Conservation (phyloP, 1,140 invertebrate genomes). For the Globodera ellingtonae region DNA sequence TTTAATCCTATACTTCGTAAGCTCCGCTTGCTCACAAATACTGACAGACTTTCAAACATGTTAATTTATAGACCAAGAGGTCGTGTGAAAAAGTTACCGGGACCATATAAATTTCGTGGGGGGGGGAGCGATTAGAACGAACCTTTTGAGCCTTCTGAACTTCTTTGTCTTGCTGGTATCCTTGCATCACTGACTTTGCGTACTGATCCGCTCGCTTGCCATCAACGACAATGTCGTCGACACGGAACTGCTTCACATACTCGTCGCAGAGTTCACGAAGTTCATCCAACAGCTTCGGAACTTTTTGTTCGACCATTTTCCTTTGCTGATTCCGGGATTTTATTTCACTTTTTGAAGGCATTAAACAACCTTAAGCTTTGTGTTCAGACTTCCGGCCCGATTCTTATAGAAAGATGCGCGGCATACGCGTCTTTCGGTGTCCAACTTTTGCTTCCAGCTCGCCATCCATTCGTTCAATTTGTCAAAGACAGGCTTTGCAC, state of each 20-base stretch:
- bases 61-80: too few species aligned
- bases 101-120: too few species aligned
- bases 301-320: conserved; percentile 18
- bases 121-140: too few species aligned
- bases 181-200: conserved; percentile 6
- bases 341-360: neutral
- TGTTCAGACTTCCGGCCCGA: conserved; percentile 19
- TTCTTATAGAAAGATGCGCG: conserved; percentile 37
- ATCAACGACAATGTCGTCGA: conserved; percentile 27
- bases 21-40: too few species aligned
- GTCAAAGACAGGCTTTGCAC: conserved; percentile 25
- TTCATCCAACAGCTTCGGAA: conserved; percentile 26
- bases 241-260: neutral
- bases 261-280: neutral
- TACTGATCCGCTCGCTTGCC: conserved; percentile 20
- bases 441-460: conserved; percentile 29
- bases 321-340: conserved; percentile 23
- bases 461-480: conserved; percentile 31
- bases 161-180: conserved; percentile 14
- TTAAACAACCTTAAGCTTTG: conserved; percentile 20
- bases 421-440: conserved; percentile 23
- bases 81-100: too few species aligned
- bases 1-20: too few species aligned
- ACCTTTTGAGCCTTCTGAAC: conserved; percentile 22
- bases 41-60: too few species aligned